phyloP scores from a whole-genome alignment of 2,797 vertebrate species.

The Dryobates pubescens region DNA sequence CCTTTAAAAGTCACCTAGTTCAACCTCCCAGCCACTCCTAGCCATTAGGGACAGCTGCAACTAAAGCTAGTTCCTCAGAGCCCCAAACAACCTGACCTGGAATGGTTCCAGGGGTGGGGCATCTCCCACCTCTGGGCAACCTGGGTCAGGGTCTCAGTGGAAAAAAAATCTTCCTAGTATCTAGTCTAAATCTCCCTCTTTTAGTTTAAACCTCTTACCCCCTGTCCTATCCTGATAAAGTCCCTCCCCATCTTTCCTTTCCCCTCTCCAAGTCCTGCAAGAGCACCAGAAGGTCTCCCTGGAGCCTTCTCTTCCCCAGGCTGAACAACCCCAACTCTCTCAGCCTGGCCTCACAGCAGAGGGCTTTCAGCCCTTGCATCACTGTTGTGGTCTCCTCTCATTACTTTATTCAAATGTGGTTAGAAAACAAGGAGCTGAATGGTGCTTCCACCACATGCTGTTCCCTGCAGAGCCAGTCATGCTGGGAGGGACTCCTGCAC shows the following conservation, averaged over 20 bases:
- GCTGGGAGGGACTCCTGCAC: background rate
- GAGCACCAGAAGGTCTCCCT: background rate
- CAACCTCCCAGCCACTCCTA: background rate
- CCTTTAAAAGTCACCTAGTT: background rate
- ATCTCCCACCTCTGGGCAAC: no score
- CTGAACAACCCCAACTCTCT: background rate
- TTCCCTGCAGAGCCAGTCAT: background rate
- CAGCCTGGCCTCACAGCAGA: background rate
- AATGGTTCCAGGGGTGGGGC: no score
- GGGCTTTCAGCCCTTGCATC: background rate
- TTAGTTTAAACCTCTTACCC: background rate
- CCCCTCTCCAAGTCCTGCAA: background rate
- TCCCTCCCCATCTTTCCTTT: background rate
- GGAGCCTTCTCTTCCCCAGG: background rate
- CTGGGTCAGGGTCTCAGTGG: no score
- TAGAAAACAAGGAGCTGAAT: background rate
- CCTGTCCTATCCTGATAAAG: background rate
- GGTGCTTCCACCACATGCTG: background rate
- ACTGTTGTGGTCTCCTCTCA: background rate
- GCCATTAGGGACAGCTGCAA: background rate
- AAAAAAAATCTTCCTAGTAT: no score
- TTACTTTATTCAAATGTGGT: background rate
- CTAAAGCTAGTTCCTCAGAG: background rate
- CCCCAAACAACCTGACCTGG: no score
- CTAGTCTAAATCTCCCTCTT: background rate